These are phyloP conservation scores for Vanacampus margaritifer DNA, from an alignment of 2,113 vertebrate species.

Conservation along the genomic window DNA sequence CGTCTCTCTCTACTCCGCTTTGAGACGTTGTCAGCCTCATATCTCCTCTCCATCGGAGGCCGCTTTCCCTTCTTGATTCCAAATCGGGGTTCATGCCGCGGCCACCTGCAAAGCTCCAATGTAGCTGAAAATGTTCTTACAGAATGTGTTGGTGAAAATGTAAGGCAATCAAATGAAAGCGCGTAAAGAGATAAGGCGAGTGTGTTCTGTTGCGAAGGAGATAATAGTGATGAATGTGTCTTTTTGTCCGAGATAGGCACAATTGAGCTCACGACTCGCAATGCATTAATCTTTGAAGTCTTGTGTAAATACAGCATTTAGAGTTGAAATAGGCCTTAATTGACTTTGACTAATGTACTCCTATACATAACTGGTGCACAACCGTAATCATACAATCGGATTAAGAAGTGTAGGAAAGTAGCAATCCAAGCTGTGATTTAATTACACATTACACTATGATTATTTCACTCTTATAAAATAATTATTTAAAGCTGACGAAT, in stretches of 20 bases:
- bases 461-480: too few relatives aligned
- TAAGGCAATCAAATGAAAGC: neutral
- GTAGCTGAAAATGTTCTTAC: neutral
- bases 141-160: neutral
- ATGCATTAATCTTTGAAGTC: neutral
- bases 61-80: conserved; percentile 15
- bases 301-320: neutral
- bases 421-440: too few relatives aligned
- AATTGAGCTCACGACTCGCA: neutral
- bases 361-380: neutral
- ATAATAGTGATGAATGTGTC: neutral
- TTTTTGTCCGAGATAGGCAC: neutral
- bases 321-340: neutral
- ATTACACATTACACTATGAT: too few relatives aligned
- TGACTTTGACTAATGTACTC: neutral
- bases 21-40: conserved; percentile 21
- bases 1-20: neutral
- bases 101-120: conserved; percentile 21
- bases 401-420: neutral
- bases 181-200: neutral
- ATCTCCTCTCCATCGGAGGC: neutral
- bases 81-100: conserved; percentile 37
- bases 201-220: neutral
- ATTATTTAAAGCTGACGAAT: too few relatives aligned
- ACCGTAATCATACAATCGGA: neutral